Conservation (phyloP, 2,113 vertebrate genomes). For the Carlito syrichta region DNA sequence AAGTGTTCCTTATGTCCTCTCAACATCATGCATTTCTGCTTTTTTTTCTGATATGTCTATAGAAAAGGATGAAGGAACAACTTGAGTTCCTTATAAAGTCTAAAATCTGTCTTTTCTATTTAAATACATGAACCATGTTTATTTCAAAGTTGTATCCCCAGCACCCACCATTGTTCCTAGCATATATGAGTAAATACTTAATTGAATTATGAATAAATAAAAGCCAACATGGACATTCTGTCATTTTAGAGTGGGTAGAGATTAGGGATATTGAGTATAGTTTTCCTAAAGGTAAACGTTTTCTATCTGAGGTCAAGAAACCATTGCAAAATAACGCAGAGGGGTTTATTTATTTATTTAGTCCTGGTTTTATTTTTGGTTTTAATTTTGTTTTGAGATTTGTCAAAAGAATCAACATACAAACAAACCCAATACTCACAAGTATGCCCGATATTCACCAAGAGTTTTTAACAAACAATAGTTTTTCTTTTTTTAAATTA, state of each 20-base stretch:
- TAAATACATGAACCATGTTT: background rate
- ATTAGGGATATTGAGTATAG: background rate
- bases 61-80: background rate
- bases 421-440: background rate
- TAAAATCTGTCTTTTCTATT: background rate
- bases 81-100: background rate
- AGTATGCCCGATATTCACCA: background rate
- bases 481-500: background rate
- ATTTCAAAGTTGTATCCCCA: background rate
- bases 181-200: background rate
- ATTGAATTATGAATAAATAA: background rate
- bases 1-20: background rate
- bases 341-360: background rate
- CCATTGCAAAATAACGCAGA: background rate
- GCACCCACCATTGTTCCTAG: background rate
- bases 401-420: background rate
- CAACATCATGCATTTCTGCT: background rate
- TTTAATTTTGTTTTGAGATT: constrained; percentile 7
- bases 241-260: background rate
- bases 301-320: background rate
- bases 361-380: background rate
- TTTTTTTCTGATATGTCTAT: background rate
- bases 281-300: background rate
- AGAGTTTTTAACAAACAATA: background rate
- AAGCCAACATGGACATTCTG: background rate